phyloP scores from a whole-genome alignment of 2,113 vertebrate genomes.

The Sapajus apella region DNA sequence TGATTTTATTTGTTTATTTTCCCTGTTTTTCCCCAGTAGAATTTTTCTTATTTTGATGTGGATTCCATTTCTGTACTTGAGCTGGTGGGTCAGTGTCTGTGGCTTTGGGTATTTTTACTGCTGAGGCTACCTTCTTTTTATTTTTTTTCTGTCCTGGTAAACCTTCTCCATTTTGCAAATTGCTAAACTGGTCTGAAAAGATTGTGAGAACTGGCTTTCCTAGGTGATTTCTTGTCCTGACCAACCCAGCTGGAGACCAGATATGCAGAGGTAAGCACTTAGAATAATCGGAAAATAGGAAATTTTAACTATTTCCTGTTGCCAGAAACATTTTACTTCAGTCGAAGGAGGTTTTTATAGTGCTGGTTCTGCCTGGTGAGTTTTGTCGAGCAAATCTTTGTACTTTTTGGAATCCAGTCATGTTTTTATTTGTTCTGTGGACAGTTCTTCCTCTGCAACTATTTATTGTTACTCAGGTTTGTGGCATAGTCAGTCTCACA shows the following conservation, averaged over 20 bases:
- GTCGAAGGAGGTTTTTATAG: background rate
- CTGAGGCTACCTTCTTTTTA: background rate
- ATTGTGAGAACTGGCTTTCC: background rate
- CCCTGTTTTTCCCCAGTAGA: background rate
- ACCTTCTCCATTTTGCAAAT: background rate
- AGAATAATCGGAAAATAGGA: conserved; percentile 48
- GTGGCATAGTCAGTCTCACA: background rate
- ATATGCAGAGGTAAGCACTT: conserved; percentile 37
- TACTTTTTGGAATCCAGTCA: conserved; percentile 40
- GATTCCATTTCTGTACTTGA: background rate
- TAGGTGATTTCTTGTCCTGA: conserved; percentile 39
- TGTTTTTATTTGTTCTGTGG: conserved; percentile 43
- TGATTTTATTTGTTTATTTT: too few relatives aligned
- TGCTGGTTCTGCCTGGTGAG: background rate
- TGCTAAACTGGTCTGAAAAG: conserved; percentile 54
- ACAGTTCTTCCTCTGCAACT: conserved; percentile 28
- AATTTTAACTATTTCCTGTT: conserved; percentile 45
- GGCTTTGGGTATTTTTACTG: background rate
- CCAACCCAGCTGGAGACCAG: conserved; percentile 29
- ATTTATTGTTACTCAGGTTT: conserved; percentile 45
- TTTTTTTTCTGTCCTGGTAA: background rate
- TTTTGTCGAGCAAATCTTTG: conserved; percentile 18
- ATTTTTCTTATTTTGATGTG: background rate
- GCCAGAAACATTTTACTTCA: conserved; percentile 15
- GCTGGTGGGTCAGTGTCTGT: background rate